These are phyloP conservation scores for Conopomorpha cramerella DNA, from an alignment of 1,140 invertebrate genomes.

Conservation along the genomic window DNA sequence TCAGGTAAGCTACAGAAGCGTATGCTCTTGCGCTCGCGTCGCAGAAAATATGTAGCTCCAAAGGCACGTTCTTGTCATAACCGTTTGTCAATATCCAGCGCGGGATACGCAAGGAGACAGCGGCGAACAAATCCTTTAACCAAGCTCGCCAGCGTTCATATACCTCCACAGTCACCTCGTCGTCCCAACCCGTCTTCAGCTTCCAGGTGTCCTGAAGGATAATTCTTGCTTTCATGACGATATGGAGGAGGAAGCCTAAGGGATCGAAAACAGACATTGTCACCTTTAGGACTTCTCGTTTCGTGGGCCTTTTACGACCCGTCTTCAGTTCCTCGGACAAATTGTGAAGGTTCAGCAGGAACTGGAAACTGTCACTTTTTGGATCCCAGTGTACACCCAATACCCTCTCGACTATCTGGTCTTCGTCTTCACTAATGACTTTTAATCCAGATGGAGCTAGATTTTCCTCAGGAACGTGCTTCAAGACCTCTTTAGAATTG, in stretches of 20 bases:
- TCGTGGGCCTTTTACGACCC: conserved; percentile 7
- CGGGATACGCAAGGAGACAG: neutral
- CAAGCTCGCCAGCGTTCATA: neutral
- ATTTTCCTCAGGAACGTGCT: neutral
- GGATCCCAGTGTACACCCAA: conserved; percentile 1
- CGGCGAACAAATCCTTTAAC: neutral
- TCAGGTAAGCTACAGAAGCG: conserved; percentile 9
- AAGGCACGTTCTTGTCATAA: neutral
- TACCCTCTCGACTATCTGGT: neutral
- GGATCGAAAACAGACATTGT: conserved; percentile 23
- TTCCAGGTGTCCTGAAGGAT: conserved; percentile 19
- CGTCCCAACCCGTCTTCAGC: neutral
- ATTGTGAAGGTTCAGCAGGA: neutral
- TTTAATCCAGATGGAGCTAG: neutral
- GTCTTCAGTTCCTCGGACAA: neutral
- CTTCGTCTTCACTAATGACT: neutral
- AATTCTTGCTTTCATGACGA: conserved; percentile 15
- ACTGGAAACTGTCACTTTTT: neutral
- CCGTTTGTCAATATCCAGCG: neutral
- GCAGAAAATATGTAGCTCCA: conserved; percentile 5
- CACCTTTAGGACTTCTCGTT: conserved; percentile 9
- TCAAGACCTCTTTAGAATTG: neutral
- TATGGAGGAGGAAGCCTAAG: conserved; percentile 15
- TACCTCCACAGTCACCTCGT: neutral
- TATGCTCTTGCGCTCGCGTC: conserved; percentile 6